Conservation (phyloP, 2,113 vertebrate genomes). For the Passerina amoena region DNA sequence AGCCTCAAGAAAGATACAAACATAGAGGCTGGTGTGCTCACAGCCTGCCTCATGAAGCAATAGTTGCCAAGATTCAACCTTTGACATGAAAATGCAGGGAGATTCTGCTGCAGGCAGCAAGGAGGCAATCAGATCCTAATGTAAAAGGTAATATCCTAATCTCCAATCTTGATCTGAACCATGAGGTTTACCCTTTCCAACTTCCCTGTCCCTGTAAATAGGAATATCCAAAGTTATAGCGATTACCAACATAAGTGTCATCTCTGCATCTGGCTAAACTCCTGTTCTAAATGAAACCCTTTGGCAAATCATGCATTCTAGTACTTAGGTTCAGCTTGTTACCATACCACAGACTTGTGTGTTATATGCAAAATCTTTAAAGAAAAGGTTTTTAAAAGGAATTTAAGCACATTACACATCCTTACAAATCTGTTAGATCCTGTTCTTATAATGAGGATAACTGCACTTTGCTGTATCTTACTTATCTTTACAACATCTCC, state of each 20-base stretch:
- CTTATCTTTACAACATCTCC: not conserved
- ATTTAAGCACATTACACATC: not conserved
- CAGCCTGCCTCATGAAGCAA: not conserved
- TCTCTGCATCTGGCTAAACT: not conserved
- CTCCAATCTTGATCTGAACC: not conserved
- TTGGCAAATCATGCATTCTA: not conserved
- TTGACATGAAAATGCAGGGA: accelerated
- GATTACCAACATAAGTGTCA: not conserved
- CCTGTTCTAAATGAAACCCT: not conserved
- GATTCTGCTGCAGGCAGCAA: not conserved
- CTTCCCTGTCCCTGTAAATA: not conserved
- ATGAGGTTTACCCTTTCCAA: not conserved
- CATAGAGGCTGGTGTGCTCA: not conserved
- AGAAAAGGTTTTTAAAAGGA: not conserved
- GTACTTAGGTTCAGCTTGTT: not conserved
- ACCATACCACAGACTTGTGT: not conserved
- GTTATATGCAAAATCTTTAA: not conserved
- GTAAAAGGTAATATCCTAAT: not conserved
- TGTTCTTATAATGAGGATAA: not conserved
- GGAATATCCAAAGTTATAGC: not conserved
- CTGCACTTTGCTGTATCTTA: not conserved
- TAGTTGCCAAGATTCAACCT: not conserved
- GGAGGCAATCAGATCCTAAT: not conserved
- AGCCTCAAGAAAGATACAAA: not conserved
- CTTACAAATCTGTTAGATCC: not conserved